Evolutionary conservation across 2,113 vertebrate genomes (phyloP).

Genomic region (Pachycephala philippinensis): DNA sequence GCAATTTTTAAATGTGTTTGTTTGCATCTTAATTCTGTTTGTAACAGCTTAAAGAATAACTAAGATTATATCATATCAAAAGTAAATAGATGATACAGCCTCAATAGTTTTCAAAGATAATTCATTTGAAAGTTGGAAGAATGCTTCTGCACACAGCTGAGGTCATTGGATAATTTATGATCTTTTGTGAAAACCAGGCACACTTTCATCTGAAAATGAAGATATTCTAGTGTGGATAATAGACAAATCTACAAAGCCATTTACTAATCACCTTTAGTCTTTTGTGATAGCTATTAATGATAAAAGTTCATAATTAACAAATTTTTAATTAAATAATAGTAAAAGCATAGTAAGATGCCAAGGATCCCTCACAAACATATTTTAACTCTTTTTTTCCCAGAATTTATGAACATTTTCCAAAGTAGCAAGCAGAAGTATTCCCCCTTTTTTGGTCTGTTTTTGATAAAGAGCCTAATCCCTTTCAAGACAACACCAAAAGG

Average conservation of each 20-base stretch:
- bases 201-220: not conserved
- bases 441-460: not conserved
- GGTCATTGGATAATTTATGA: slow-evolving; percentile 6
- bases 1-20: not conserved
- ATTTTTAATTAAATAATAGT: not conserved
- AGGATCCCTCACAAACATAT: not conserved
- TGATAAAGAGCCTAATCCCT: not conserved
- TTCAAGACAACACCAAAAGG: not conserved
- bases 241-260: not conserved
- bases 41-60: not conserved
- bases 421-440: not conserved
- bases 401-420: not conserved
- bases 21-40: not conserved
- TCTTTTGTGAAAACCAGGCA: not conserved
- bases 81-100: not conserved
- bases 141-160: not conserved
- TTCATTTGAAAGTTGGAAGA: not conserved
- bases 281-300: not conserved
- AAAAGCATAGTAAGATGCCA: not conserved
- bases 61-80: not conserved
- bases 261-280: not conserved
- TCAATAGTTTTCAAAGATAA: not conserved
- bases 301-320: not conserved
- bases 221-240: not conserved
- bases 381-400: not conserved